A percentile compares a stretch with the other conserved stretches of the same genome.
phyloP scores from a whole-genome alignment of 2,888 invertebrate genomes.

The Sarcophaga caerulescens region DNA sequence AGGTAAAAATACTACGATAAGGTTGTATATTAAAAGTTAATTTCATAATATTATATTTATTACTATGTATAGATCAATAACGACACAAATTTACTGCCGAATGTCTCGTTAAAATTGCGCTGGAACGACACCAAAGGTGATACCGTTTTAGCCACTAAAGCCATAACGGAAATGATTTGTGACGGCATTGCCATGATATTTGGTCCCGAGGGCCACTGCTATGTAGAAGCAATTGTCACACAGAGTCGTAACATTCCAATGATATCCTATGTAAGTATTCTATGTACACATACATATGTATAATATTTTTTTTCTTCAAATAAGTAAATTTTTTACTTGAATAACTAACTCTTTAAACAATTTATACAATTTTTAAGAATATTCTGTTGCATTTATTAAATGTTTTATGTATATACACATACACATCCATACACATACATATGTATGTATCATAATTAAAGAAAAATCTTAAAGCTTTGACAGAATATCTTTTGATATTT shows the following conservation, averaged over 20 bases:
- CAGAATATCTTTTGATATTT: no score
- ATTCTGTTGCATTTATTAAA: no score
- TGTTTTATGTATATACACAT: no score
- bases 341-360: no score
- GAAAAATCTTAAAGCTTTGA: no score
- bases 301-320: neutral
- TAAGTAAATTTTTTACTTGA: no score
- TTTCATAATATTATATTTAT: neutral
- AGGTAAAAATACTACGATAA: constrained; percentile 82
- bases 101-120: constrained; percentile 87
- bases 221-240: constrained; percentile 96
- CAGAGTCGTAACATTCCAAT: constrained; percentile 97
- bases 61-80: constrained; percentile 85
- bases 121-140: constrained; percentile 94
- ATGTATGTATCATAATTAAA: no score
- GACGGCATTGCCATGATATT: constrained; percentile 95
- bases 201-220: constrained; percentile 96
- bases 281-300: neutral
- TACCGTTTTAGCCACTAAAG: constrained; percentile 90
- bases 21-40: neutral
- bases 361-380: no score
- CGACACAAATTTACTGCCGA: constrained; percentile 86
- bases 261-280: constrained; percentile 95
- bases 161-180: constrained; percentile 95
- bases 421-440: no score